These are phyloP conservation scores for Andrena camellia DNA, from an alignment of 2,888 invertebrate species.

Conservation along the genomic window DNA sequence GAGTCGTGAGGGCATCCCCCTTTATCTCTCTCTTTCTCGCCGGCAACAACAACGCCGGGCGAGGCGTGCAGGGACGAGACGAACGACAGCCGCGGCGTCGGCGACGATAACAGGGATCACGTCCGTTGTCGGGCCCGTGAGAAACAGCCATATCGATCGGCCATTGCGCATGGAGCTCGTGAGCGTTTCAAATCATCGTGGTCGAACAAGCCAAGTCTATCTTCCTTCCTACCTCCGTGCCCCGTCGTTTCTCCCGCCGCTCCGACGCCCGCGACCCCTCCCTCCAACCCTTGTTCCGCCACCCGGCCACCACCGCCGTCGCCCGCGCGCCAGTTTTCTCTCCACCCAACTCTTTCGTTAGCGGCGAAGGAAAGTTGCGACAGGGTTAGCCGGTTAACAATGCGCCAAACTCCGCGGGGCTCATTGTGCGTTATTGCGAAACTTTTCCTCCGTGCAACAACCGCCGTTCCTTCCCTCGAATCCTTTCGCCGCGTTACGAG, in stretches of 20 bases:
- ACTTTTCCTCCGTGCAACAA: conserved; percentile 70
- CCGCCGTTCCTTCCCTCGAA: conserved; percentile 12
- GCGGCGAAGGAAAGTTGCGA: conserved; percentile 43
- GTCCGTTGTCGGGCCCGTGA: conserved; percentile 59
- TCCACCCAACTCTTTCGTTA: conserved; percentile 22
- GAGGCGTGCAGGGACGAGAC: conserved; percentile 7
- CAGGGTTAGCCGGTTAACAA: conserved; percentile 69
- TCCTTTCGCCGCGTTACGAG: conserved; percentile 15
- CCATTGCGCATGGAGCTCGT: conserved; percentile 65
- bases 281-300: background rate
- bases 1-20: conserved; percentile 35
- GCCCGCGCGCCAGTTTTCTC: background rate
- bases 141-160: conserved; percentile 72
- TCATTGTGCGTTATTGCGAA: conserved; percentile 78
- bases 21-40: conserved; percentile 50
- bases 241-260: background rate
- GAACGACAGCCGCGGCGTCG: conserved; percentile 12
- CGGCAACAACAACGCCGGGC: conserved; percentile 32
- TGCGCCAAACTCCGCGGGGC: conserved; percentile 56
- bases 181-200: conserved; percentile 67
- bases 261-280: background rate
- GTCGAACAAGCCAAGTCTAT: conserved; percentile 45
- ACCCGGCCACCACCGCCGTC: background rate
- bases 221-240: conserved; percentile 1
- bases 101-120: conserved; percentile 66